Percentiles rank a stretch among this genome's conserved stretches.
Evolutionary conservation across 2,113 vertebrate genomes (phyloP).

Genomic region (Labrus mixtus): DNA sequence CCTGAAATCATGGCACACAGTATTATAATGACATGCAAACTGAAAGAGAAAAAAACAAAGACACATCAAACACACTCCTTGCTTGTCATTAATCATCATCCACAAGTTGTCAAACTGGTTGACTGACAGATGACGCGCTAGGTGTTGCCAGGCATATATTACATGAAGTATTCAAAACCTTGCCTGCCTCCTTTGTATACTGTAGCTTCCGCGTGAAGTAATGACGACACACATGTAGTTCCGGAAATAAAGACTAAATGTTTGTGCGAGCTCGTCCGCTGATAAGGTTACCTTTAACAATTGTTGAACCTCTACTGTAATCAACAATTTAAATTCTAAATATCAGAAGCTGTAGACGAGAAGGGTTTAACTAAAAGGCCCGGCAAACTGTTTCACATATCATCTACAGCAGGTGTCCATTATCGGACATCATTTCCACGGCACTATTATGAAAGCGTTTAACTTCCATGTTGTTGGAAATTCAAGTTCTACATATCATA

Average conservation of each 20-base stretch:
- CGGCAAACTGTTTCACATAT: not conserved
- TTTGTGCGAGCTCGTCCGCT: not conserved
- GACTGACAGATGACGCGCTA: not conserved
- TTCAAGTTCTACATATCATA: not conserved
- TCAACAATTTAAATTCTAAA: not conserved
- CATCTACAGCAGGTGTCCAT: constrained; percentile 7
- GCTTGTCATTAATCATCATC: not conserved
- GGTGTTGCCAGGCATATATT: not conserved
- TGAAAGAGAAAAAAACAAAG: not conserved
- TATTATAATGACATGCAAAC: not conserved
- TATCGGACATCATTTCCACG: constrained; percentile 29
- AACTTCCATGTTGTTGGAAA: not conserved
- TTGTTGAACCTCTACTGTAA: rapidly evolving
- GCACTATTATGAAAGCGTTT: not conserved
- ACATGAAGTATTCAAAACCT: not conserved
- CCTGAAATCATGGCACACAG: constrained; percentile 75
- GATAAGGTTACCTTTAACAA: not conserved
- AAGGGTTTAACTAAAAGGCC: not conserved
- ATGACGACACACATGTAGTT: constrained; percentile 52
- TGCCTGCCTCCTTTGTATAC: not conserved
- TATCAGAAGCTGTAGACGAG: not conserved
- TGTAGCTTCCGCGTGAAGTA: constrained; percentile 53
- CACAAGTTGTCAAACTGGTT: not conserved
- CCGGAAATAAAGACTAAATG: constrained; percentile 30
- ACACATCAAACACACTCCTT: not conserved